Evolutionary conservation across 2,888 invertebrate species (phyloP).

Genomic region (Schizotus pectinicornis): DNA sequence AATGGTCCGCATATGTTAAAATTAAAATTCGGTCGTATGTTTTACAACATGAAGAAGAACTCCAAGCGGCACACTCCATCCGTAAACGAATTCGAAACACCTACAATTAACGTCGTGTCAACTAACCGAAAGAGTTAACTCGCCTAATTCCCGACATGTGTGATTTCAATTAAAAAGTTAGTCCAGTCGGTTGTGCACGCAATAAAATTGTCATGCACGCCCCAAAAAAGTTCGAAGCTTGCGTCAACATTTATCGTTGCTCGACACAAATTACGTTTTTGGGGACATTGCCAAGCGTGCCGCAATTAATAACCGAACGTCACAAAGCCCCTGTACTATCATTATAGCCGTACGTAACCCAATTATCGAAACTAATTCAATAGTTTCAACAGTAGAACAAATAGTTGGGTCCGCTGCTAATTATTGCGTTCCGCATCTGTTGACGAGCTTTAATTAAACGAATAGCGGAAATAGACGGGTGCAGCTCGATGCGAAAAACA

Average conservation of each 20-base stretch:
- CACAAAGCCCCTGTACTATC: constrained; percentile 6
- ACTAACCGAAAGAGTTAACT: constrained; percentile 19
- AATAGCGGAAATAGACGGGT: background rate
- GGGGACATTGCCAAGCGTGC: constrained; percentile 25
- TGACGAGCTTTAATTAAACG: background rate
- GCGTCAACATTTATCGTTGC: constrained; percentile 22
- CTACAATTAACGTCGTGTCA: constrained; percentile 20
- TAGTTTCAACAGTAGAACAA: constrained; percentile 7
- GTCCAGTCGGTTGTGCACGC: constrained; percentile 10
- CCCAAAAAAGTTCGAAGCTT: constrained; percentile 3
- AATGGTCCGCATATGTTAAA: constrained; percentile 24
- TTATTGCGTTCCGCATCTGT: constrained; percentile 3
- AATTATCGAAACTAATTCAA: constrained; percentile 16
- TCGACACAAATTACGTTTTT: constrained; percentile 20
- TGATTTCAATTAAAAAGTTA: constrained; percentile 26
- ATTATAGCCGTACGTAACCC: constrained; percentile 9
- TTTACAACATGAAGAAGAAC: background rate
- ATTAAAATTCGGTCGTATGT: constrained; percentile 19
- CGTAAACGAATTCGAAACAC: constrained; percentile 28
- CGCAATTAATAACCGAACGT: constrained; percentile 25
- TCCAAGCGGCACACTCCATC: constrained; percentile 8
- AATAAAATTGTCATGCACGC: constrained; percentile 14
- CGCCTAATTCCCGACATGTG: constrained; percentile 20
- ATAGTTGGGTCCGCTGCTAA: constrained; percentile 7
- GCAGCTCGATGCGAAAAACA: background rate